A percentile compares a stretch with the other conserved stretches of the same genome.
Evolutionary conservation across 2,888 invertebrate genomes (phyloP).

Genomic region (Synergus itoensis): DNA sequence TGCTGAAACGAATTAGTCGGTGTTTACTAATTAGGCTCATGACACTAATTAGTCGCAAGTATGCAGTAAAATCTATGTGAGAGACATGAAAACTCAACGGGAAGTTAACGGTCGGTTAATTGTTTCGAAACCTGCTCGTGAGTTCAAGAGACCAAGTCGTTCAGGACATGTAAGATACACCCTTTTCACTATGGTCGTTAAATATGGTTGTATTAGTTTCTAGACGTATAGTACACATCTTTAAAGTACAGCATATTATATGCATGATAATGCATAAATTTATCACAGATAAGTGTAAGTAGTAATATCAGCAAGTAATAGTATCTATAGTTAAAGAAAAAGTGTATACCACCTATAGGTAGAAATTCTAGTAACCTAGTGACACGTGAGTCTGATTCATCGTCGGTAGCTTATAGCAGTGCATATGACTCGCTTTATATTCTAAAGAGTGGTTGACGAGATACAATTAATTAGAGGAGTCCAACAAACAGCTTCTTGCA

Average conservation of each 20-base stretch:
- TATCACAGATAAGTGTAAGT: not conserved
- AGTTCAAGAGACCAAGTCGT: conserved; percentile 36
- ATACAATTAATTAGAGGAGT: not conserved
- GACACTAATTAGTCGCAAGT: conserved; percentile 49
- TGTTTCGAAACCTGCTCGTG: conserved; percentile 54
- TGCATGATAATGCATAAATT: not conserved
- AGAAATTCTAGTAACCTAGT: conserved; percentile 63
- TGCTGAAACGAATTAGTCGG: conserved; percentile 46
- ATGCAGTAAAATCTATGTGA: conserved; percentile 14
- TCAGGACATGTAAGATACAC: not conserved
- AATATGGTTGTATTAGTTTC: not conserved
- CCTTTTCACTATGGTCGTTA: not conserved
- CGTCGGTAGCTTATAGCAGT: conserved; percentile 5
- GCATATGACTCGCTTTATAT: conserved; percentile 26
- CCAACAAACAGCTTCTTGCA: not conserved
- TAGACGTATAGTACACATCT: not conserved
- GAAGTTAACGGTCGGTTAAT: conserved; percentile 57
- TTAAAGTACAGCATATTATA: not conserved
- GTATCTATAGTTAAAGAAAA: not conserved
- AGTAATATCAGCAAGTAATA: too few species aligned
- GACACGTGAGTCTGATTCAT: conserved; percentile 55
- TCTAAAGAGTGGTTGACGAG: conserved; percentile 9
- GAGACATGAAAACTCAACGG: conserved; percentile 51
- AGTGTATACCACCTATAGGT: conserved; percentile 23
- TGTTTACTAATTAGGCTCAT: conserved; percentile 50